Evolutionary conservation across 2,888 invertebrate genomes (phyloP).

Genomic region (Aphodius granarius): DNA sequence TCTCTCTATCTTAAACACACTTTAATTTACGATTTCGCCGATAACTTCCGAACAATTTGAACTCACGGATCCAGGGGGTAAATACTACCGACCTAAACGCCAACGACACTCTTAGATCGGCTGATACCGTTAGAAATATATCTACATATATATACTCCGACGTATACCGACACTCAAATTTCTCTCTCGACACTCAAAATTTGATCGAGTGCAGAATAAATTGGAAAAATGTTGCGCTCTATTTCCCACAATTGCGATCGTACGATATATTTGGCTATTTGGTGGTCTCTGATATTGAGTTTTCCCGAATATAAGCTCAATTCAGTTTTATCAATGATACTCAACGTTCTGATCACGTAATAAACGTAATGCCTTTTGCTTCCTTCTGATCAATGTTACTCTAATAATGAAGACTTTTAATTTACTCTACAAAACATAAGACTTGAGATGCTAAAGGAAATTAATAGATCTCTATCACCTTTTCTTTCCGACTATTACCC

Average conservation of each 20-base stretch:
- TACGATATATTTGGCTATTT: not conserved
- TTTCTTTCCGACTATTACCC: too few relatives aligned
- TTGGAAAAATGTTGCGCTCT: not conserved
- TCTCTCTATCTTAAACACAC: not conserved
- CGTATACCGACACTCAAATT: not conserved
- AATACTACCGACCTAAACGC: not conserved
- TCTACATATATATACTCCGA: too few relatives aligned
- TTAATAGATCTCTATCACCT: too few relatives aligned
- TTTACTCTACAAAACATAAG: too few relatives aligned
- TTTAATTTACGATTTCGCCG: not conserved
- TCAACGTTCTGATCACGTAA: not conserved
- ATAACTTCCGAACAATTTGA: conserved; percentile 14
- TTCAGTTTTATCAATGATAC: not conserved
- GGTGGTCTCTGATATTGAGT: not conserved
- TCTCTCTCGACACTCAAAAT: not conserved
- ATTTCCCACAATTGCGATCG: not conserved
- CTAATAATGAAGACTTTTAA: too few relatives aligned
- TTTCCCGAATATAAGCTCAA: not conserved
- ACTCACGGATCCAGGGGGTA: not conserved
- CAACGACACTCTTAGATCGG: not conserved
- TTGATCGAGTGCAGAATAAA: not conserved
- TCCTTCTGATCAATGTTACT: too few relatives aligned
- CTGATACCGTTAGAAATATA: not conserved
- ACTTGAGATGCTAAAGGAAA: too few relatives aligned
- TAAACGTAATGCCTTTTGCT: not conserved